phyloP scores from a whole-genome alignment of 1,140 invertebrate genomes.

The Drosophila willistoni region DNA sequence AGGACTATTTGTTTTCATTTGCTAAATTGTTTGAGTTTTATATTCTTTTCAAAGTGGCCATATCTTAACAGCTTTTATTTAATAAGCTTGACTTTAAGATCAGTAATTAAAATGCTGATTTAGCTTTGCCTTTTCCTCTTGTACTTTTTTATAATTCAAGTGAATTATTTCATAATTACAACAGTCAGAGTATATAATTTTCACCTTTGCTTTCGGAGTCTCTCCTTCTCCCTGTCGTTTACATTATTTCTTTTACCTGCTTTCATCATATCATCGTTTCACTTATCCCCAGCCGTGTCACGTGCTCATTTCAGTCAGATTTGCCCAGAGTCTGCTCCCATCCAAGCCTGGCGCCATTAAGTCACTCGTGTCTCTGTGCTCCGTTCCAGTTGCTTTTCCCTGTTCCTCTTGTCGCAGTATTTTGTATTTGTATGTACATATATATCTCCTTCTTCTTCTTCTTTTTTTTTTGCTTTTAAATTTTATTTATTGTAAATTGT shows the following conservation, averaged over 20 bases:
- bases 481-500: slow-evolving; percentile 82
- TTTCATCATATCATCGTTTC: slow-evolving; percentile 48
- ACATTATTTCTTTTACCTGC: slow-evolving; percentile 3
- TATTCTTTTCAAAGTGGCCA: background rate
- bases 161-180: slow-evolving; percentile 12
- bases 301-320: slow-evolving; percentile 47
- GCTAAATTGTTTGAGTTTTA: too few species aligned
- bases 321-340: background rate
- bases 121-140: background rate
- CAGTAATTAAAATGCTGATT: background rate
- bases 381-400: slow-evolving; percentile 6
- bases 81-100: background rate
- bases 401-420: slow-evolving; percentile 61
- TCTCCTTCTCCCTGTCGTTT: background rate
- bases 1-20: too few species aligned
- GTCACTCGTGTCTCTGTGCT: slow-evolving; percentile 34
- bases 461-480: slow-evolving; percentile 73
- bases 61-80: background rate
- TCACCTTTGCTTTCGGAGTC: slow-evolving; percentile 5
- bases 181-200: slow-evolving; percentile 12
- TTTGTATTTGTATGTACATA: slow-evolving; percentile 15
- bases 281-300: slow-evolving; percentile 64
- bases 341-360: slow-evolving; percentile 58
- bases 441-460: slow-evolving; percentile 15
- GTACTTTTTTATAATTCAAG: background rate